phyloP scores from a whole-genome alignment of 2,113 vertebrate genomes.

The Neodon shergylaensis region DNA sequence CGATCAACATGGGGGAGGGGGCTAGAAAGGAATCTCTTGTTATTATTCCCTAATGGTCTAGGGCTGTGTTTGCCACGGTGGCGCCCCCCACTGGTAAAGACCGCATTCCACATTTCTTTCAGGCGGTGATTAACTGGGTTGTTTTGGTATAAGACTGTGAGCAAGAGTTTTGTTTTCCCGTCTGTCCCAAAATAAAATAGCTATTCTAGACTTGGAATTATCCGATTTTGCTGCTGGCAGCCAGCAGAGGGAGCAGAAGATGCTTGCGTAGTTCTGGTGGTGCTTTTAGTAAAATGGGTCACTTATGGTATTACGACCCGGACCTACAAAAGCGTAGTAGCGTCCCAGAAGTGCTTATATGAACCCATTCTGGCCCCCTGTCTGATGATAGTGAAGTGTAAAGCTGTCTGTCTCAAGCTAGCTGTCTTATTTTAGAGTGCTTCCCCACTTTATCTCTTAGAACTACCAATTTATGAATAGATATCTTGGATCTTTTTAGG shows the following conservation, averaged over 20 bases:
- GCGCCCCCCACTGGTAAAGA: slow-evolving; percentile 54
- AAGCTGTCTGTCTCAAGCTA: slow-evolving; percentile 3
- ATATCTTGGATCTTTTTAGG: neutral
- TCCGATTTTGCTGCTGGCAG: slow-evolving; percentile 52
- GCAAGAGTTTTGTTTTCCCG: slow-evolving; percentile 75
- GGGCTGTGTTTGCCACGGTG: slow-evolving; percentile 69
- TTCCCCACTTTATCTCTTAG: neutral
- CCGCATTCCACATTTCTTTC: slow-evolving; percentile 74
- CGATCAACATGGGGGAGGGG: neutral
- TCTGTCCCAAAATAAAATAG: slow-evolving; percentile 68
- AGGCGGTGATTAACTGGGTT: slow-evolving; percentile 63
- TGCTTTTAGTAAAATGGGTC: neutral
- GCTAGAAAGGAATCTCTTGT: slow-evolving; percentile 42
- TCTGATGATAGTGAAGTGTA: slow-evolving; percentile 7
- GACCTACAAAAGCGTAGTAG: neutral
- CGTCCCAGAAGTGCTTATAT: neutral
- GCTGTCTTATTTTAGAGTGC: neutral
- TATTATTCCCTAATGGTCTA: slow-evolving; percentile 4
- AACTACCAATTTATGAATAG: slow-evolving; percentile 2
- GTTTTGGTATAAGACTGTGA: slow-evolving; percentile 70
- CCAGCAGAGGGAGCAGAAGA: slow-evolving; percentile 65
- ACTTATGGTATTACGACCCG: neutral
- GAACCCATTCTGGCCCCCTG: neutral
- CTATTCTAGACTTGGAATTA: slow-evolving; percentile 13
- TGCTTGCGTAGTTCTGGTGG: neutral